A percentile compares a stretch with the other conserved stretches of the same genome.
phyloP scores from a whole-genome alignment of 2,888 invertebrate species.

The Hoplodrina blanda region DNA sequence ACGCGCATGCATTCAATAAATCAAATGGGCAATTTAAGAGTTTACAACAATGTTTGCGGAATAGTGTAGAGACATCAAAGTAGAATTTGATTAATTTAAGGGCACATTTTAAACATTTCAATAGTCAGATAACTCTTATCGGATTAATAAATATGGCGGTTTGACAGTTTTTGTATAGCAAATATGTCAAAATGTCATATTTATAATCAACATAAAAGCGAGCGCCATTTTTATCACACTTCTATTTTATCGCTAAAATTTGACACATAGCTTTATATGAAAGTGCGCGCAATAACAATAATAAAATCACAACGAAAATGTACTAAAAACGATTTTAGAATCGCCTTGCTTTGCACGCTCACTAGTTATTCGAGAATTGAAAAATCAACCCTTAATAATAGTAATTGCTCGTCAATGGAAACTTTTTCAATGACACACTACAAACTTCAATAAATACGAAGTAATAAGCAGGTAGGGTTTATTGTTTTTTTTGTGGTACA shows the following conservation, averaged over 20 bases:
- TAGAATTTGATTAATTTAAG: neutral
- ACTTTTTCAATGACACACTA: neutral
- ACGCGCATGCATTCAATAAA: neutral
- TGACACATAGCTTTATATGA: no score
- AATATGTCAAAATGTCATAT: neutral
- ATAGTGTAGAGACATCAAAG: neutral
- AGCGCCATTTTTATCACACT: no score
- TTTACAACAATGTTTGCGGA: neutral
- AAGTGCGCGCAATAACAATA: no score
- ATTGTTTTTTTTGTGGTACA: conserved; percentile 3
- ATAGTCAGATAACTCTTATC: neutral
- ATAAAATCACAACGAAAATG: no score
- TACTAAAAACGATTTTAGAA: no score
- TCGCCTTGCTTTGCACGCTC: no score
- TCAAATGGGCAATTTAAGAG: conserved; percentile 2
- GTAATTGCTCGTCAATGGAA: neutral
- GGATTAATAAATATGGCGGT: neutral
- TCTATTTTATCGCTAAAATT: no score
- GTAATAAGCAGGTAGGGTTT: conserved; percentile 5
- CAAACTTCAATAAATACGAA: conserved; percentile 3
- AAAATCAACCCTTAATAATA: neutral
- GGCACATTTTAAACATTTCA: neutral
- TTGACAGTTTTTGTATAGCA: neutral
- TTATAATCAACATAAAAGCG: no score
- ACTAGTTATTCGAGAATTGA: neutral